Base-by-base conservation (phyloP, 2,888 invertebrate genomes). In the Drosophila kanekoi region DNA sequence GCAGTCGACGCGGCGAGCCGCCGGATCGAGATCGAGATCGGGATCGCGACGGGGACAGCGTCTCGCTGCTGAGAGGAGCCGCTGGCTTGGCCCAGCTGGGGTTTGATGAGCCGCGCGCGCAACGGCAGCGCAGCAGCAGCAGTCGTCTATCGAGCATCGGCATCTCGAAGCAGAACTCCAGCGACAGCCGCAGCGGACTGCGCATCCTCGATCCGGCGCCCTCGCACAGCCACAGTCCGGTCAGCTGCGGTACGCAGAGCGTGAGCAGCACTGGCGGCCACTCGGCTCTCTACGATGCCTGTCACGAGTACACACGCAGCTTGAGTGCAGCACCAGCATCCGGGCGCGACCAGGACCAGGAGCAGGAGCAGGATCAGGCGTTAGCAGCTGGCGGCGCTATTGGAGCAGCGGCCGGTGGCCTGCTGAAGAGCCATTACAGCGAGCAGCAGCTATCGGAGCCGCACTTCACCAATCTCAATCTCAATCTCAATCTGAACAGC, bases 401-500 rank as follows among this genome's bases (percentile, higher is more conserved):
- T 18, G 64, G 13, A 9, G 14, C 41, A 40, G 38, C 70, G 1
- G 66, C 62, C 44, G 73, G 79, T 51, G 71, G 87, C 13, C 72
- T 91, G 59, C 81, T 91, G 28, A 92, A 92, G 63, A 90, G 89
- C 38, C 92, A 92, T 72, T 92, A 91, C 71, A 92, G 92, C 72
- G 92, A 92, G 41, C 92, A 90, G 64, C 91, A 91, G 65, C 81
- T 90, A 28, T 78, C 90, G 48, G 91, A 90, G 59, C 83, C 85
- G 63, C 83, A 86, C 43, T 77, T 84, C 45, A 77, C 87, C 56
- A 90, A 90, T 65, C 80, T 72, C 40, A 90, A 90, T 61, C 81
- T 89, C 28, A 87, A 90, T 61, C 81, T 89, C 32, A 87, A 90
- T 59, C 64, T 78, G 41, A 82, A 56, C 79, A 79, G 81, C 58